Percentiles rank a stretch among this genome's conserved stretches.
Conservation (phyloP, 37 sponge, comb jelly and placozoan species). For the Diacarnus erythraeanus region DNA sequence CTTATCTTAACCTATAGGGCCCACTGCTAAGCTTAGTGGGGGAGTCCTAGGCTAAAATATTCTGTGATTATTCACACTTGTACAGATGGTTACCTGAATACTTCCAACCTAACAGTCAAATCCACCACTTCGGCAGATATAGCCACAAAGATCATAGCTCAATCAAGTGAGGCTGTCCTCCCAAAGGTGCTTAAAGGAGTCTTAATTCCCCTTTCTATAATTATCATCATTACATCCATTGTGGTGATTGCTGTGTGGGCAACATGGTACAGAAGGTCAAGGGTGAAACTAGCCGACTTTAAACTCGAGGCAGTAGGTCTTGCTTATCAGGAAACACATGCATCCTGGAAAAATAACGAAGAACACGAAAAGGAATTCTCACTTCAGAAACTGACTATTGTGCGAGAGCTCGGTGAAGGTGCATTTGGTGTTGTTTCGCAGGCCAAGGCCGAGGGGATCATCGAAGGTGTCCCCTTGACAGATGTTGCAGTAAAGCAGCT, state of each 20-base stretch:
- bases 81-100: slow-evolving; percentile 14
- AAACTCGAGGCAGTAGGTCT: slow-evolving; percentile 17
- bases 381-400: slow-evolving; percentile 7
- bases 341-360: neutral
- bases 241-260: slow-evolving; percentile 9
- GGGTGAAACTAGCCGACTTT: slow-evolving; percentile 1
- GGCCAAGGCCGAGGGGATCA: slow-evolving; percentile 29
- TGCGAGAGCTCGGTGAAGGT: slow-evolving; percentile 52
- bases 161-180: neutral
- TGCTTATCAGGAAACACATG: slow-evolving; percentile 17
- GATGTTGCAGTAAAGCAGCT: slow-evolving; percentile 66
- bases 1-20: too few relatives aligned
- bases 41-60: too few relatives aligned
- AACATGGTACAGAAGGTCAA: slow-evolving; percentile 10
- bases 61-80: neutral
- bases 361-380: slow-evolving; percentile 56
- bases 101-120: neutral
- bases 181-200: neutral
- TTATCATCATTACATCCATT: neutral
- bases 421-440: slow-evolving; percentile 68
- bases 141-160: neutral
- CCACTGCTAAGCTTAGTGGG: too few relatives aligned
- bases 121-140: neutral
- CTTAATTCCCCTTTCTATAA: neutral
- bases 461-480: neutral